Evolutionary conservation across 1,140 invertebrate genomes (phyloP), one percentile per base, ranked within the genome.

Genomic region (Eurosta solidaginis): DNA sequence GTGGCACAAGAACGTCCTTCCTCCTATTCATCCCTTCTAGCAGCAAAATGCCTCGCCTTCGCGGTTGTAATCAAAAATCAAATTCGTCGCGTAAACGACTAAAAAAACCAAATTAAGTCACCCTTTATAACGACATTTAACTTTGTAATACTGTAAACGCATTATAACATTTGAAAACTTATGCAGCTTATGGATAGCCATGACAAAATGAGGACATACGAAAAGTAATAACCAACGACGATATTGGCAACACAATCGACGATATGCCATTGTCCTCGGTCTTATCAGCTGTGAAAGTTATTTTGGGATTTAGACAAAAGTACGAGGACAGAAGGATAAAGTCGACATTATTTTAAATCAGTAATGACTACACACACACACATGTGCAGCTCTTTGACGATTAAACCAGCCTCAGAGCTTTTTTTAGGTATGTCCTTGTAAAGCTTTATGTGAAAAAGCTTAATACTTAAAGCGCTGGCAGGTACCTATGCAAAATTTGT

Each of bases 101-200:
- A 25, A 73, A 40, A 25, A 45, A 74, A 47, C 25, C 42, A 74
- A 74, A 74, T 47, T 27, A 74, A 74, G 73, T 74, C 44, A 74
- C 73, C 73, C 73, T 74, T 74, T 47, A 74, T 74, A 44, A 47
- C 25, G 73, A 42, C 45, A 74, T 74, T 74, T 74, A 74, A 47
- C 40, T 74, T 20, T 14, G 73, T 74, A 74, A 74, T 74, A 45
- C 27, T 74, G 73, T 74, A 20, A 74, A 74, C 44, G 27, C 73
- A 74, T 47, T 74, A 74, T 74, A 45, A 45, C 73, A 74, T 74
- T 68, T 40, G 17, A 68, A 52, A 68, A 68, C 7, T 68, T 22
- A 68, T 40, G 33, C 59, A 40, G 36, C 59, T 68, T 68, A 68
- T 22, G 59, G 6, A 68, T 36, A 68, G 59, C 33, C 59, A 68